A percentile compares a stretch with the other conserved stretches of the same genome.
phyloP scores from a whole-genome alignment of 2,888 invertebrate genomes.

The Horisme vitalbata region DNA sequence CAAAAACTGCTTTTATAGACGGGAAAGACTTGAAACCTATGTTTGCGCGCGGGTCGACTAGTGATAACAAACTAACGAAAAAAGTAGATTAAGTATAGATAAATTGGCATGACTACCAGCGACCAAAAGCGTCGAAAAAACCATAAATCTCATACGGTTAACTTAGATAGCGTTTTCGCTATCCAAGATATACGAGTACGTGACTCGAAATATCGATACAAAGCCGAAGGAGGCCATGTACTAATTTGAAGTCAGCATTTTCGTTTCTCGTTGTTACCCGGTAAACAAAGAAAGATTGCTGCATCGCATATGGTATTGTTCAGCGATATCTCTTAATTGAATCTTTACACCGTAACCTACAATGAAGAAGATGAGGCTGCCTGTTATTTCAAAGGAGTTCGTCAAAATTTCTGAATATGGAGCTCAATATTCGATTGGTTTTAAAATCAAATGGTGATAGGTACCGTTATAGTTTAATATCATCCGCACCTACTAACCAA shows the following conservation, averaged over 20 bases:
- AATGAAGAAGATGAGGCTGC: conserved; percentile 45
- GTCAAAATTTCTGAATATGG: conserved; percentile 24
- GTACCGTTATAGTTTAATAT: conserved; percentile 33
- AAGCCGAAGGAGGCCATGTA: conserved; percentile 19
- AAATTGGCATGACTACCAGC: no score
- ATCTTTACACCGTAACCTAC: conserved; percentile 66
- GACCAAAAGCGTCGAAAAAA: background rate
- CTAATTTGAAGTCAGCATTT: conserved; percentile 47
- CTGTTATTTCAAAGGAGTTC: conserved; percentile 36
- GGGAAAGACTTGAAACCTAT: no score
- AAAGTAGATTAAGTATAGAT: no score
- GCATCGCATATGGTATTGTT: conserved; percentile 68
- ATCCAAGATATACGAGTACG: conserved; percentile 10
- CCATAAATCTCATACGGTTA: conserved; percentile 1
- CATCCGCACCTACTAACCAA: conserved; percentile 29
- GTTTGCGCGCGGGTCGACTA: no score
- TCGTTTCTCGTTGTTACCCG: conserved; percentile 54
- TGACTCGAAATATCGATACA: conserved; percentile 19
- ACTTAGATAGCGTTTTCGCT: conserved; percentile 11
- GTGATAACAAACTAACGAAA: no score
- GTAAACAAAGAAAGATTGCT: conserved; percentile 69
- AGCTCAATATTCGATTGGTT: conserved; percentile 26
- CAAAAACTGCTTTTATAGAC: no score
- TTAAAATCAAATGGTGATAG: conserved; percentile 28
- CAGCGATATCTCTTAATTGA: conserved; percentile 70